A percentile compares a stretch with the other conserved stretches of the same genome.
Conservation (phyloP, 2,888 invertebrate species). For the Cordylochernes scorpioides region DNA sequence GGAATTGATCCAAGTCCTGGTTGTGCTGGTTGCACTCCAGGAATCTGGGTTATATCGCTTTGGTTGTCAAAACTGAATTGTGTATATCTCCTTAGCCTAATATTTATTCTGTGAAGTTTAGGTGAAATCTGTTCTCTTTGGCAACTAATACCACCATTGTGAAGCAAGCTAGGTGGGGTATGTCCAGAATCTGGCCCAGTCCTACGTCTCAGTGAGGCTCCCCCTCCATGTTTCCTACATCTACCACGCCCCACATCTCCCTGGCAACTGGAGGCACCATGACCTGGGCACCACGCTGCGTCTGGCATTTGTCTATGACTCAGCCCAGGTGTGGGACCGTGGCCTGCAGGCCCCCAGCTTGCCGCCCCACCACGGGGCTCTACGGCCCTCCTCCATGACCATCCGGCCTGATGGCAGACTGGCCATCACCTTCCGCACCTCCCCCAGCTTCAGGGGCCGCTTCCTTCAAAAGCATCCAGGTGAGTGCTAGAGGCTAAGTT, state of each 20-base stretch:
- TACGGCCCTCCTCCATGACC: slow-evolving; percentile 21
- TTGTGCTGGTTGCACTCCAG: no score
- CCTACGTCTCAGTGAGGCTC: slow-evolving; percentile 19
- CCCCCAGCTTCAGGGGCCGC: slow-evolving; percentile 20
- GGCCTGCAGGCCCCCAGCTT: slow-evolving; percentile 19
- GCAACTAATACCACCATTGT: neutral
- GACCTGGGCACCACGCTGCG: slow-evolving; percentile 19
- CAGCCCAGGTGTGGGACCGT: slow-evolving; percentile 21
- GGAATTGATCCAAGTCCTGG: no score
- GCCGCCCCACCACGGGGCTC: slow-evolving; percentile 16
- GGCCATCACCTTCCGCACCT: slow-evolving; percentile 20
- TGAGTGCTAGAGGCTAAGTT: no score
- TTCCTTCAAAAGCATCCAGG: slow-evolving; percentile 18
- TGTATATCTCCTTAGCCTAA: no score
- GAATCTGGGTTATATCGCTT: no score
- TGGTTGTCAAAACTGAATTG: no score
- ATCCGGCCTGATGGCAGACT: slow-evolving; percentile 20
- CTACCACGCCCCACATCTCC: slow-evolving; percentile 18
- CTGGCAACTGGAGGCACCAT: slow-evolving; percentile 20
- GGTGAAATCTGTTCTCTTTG: no score
- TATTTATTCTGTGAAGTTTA: no score
- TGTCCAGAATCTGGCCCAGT: slow-evolving; percentile 20
- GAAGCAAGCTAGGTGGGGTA: slow-evolving; percentile 14
- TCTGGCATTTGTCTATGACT: slow-evolving; percentile 22
- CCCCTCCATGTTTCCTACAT: slow-evolving; percentile 22